Evolutionary conservation across 1,140 invertebrate species (phyloP).

Genomic region (Rhizoglyphus robini): DNA sequence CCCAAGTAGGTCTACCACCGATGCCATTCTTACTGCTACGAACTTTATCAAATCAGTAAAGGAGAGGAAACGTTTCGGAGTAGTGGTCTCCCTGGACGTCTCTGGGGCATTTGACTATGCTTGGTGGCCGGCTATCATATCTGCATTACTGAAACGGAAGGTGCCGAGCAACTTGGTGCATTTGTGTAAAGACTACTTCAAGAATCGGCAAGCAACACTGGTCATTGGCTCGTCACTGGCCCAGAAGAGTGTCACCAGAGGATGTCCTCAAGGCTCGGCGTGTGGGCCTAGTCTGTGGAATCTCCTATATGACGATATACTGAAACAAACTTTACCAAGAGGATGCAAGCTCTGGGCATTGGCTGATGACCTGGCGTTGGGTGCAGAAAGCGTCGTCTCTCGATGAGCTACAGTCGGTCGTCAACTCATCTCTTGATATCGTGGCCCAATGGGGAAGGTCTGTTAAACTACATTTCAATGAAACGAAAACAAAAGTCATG

Average conservation of each 20-base stretch:
- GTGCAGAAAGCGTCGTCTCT: not conserved
- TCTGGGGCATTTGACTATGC: not conserved
- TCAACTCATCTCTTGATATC: not conserved
- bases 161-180: not conserved
- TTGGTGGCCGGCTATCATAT: not conserved
- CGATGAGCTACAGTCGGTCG: not conserved
- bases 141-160: not conserved
- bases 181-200: not conserved
- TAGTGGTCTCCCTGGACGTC: conserved; percentile 4
- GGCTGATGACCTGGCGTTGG: conserved; percentile 15
- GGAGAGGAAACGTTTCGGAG: not conserved
- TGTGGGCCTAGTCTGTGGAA: conserved; percentile 19
- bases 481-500: conserved; percentile 13
- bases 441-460: conserved; percentile 4
- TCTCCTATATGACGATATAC: not conserved
- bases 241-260: not conserved
- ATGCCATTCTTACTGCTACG: not conserved
- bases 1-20: not conserved
- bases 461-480: conserved; percentile 8
- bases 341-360: conserved; percentile 12
- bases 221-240: not conserved
- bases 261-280: conserved; percentile 8
- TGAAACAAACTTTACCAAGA: conserved; percentile 1
- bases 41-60: not conserved
- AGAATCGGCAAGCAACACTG: not conserved